phyloP scores from a whole-genome alignment of 2,888 invertebrate genomes.

The Melolontha melolontha region DNA sequence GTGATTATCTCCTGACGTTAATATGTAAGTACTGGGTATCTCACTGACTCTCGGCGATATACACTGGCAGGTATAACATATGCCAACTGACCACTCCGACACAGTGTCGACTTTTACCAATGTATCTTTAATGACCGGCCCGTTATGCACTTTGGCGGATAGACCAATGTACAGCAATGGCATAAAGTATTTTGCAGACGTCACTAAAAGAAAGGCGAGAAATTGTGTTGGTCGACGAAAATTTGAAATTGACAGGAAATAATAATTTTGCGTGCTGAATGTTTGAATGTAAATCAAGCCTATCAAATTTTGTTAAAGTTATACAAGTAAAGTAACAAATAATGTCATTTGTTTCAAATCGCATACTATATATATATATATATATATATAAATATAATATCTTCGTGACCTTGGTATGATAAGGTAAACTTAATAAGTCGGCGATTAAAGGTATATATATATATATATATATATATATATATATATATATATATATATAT shows the following conservation, averaged over 20 bases:
- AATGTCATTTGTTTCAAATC: too few species aligned
- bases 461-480: too few species aligned
- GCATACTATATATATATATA: too few species aligned
- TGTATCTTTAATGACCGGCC: conserved; percentile 26
- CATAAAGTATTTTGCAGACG: conserved; percentile 4
- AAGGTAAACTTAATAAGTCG: too few species aligned
- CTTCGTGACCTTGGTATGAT: too few species aligned
- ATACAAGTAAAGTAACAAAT: too few species aligned
- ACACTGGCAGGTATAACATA: conserved; percentile 28
- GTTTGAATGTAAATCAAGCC: neutral
- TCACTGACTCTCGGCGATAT: conserved; percentile 7
- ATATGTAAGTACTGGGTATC: conserved; percentile 18
- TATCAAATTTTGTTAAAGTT: neutral
- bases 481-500: too few species aligned
- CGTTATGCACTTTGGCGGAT: conserved; percentile 28
- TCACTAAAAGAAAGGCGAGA: neutral
- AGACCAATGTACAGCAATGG: conserved; percentile 6
- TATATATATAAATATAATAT: too few species aligned
- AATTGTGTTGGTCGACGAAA: neutral
- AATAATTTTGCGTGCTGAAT: neutral
- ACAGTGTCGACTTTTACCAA: conserved; percentile 31
- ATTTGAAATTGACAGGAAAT: conserved; percentile 1
- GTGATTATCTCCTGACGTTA: conserved; percentile 28
- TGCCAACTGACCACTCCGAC: conserved; percentile 26
- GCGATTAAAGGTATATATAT: too few species aligned